Base-by-base conservation (phyloP, 1,140 invertebrate genomes). In the Brachionus angularis region DNA sequence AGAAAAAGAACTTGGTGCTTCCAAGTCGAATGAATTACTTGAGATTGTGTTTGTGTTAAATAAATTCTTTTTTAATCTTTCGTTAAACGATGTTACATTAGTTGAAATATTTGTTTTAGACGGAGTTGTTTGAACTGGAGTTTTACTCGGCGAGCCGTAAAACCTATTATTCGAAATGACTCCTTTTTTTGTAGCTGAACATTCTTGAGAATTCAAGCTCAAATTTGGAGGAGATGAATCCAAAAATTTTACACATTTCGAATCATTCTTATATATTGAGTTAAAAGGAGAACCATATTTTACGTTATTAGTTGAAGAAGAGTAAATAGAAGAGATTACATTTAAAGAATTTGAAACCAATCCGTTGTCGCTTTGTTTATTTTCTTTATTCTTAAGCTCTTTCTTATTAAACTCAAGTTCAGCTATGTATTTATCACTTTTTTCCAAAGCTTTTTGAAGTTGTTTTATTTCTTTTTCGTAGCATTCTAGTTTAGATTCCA, bases 391-490 rank as follows among this genome's bases (percentile, higher is more conserved):
- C 71, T 12, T 61, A 42, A 52, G 73, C 73, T 16, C 76, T 36
- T 36, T 77, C 73, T n/a, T n/a, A n/a, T 58, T 36, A 14, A 75
- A 71, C 73, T 80, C 72, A 27, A 81, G 73, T 21, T 78, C 76
- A 55, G 79, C 77, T 58, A 80, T 78, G 72, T 79, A 78, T 49
- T 74, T 75, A 62, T 81, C 79, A 74, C 78, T 80, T 53, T 75
- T 75, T 34, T 79, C 76, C 29, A 81, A 64, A 18, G 79, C 79
- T 50, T 77, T 79, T 47, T 79, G 76, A 29, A 81, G 73, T 52
- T 77, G 74, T 10, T 72, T 72, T 14, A 79, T 74, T 71, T 81
- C 76, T 62, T 79, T 79, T 72, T 79, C 77, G 53, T 77, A 76
- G 27, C 34, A 74, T 18, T 78, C 75, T 31, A 81, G 39, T 61